Evolutionary conservation across 2,888 invertebrate genomes (phyloP).

Genomic region (Protodeltote pygarga): DNA sequence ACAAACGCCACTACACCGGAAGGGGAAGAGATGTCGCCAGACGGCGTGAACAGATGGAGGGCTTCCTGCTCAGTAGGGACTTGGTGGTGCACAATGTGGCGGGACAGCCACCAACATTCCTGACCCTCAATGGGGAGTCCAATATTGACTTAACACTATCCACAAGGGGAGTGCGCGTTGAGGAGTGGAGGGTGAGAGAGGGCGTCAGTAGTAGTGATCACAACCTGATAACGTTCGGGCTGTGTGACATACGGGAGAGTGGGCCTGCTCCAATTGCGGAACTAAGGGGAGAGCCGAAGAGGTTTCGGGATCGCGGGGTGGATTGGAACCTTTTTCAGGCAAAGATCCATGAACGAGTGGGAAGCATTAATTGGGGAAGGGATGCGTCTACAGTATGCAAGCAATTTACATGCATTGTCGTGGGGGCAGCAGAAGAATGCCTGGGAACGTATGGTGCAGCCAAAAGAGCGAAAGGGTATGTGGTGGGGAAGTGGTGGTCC

Average conservation of each 20-base stretch:
- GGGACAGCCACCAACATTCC: conserved; percentile 24
- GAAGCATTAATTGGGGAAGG: neutral
- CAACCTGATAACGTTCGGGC: conserved; percentile 19
- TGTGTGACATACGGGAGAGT: no score
- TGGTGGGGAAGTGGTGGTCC: no score
- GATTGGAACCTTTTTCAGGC: neutral
- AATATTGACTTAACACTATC: conserved; percentile 46
- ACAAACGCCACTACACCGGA: conserved; percentile 42
- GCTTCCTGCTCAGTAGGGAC: neutral
- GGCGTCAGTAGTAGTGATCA: conserved; percentile 35
- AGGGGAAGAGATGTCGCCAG: conserved; percentile 11
- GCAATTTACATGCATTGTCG: neutral
- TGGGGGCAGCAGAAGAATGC: neutral
- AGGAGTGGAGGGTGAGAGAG: conserved; percentile 26
- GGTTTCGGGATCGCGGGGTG: neutral
- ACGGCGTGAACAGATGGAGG: neutral
- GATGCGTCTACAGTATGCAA: neutral
- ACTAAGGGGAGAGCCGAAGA: neutral
- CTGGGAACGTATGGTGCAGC: neutral
- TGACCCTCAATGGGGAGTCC: conserved; percentile 25
- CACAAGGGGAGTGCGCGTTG: conserved; percentile 15
- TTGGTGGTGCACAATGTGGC: neutral
- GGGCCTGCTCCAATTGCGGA: no score
- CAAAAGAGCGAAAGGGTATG: neutral
- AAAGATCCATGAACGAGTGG: neutral